Evolutionary conservation across 2,888 invertebrate species (phyloP), one percentile per base, ranked within the genome.

Genomic region (Aproaerema taeniolella): DNA sequence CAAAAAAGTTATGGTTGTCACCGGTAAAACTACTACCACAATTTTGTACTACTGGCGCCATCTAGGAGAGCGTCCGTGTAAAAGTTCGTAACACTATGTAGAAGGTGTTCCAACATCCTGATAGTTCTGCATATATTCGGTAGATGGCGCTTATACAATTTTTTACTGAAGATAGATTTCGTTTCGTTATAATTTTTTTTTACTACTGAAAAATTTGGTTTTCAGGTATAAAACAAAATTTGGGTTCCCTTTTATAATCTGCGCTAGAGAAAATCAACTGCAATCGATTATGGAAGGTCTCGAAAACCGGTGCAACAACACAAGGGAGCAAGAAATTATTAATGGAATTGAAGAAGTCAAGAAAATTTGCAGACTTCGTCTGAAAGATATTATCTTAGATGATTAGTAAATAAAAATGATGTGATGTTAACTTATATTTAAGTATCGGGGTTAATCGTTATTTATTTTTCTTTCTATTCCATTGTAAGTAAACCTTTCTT

Each of bases 241-340:
- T 63, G 88, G 88, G 15, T 92, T 92, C 58, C 91, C 92, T 1
- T 92, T 92, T 61, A 88, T 92, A 33, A 90, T 91, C 46, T 91
- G 91, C 53, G 91, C 89, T 1, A 79, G 90, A 44, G 88, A 90
- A 67, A 91, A 91, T 53, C 90, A 90, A 61, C 72, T 89, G 7
- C 68, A 81, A 35, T 81, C 89, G 4, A 90, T 92, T 49, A 70
- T 91, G 32, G 65, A 79, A 16, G 89, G 89, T 11, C 73, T 92
- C 3, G 73, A 88, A 48, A 55, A 49, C 1, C 77, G 92, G 26
- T 76, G 89, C 42, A 66, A 83, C 29, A 91, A 91, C 58, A 67
- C 77, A 0, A 60, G 58, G 20, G 82, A 88, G 11, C 63, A 76
- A 33, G 92, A 92, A 75, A 71, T 91, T 2, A 55, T 60, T 2